Evolutionary conservation across 1,140 invertebrate species (phyloP).

Genomic region (Ceratina calcarata): DNA sequence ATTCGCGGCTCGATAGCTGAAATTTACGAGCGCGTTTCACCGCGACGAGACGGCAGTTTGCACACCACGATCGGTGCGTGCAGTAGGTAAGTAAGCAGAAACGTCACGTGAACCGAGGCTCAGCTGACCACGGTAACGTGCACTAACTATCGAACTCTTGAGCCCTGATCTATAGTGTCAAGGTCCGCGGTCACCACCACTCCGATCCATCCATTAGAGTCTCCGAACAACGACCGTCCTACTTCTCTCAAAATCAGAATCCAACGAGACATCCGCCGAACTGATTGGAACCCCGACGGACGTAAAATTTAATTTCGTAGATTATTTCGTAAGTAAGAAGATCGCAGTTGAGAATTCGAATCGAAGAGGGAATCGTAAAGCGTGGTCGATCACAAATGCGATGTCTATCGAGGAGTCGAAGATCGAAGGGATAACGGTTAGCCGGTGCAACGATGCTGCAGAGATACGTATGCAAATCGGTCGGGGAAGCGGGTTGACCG

Average conservation of each 20-base stretch:
- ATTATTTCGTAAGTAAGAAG: too few species aligned
- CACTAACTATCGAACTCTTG: conserved; percentile 33
- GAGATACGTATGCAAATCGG: conserved; percentile 13
- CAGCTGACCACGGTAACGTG: conserved; percentile 53
- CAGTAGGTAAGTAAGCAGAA: conserved; percentile 34
- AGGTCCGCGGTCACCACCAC: conserved; percentile 41
- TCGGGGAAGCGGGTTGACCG: neutral
- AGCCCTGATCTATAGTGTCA: conserved; percentile 57
- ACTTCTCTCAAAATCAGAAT: conserved; percentile 41
- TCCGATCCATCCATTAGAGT: conserved; percentile 58
- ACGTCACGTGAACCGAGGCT: conserved; percentile 57
- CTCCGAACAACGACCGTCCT: conserved; percentile 42
- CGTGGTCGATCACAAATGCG: too few species aligned
- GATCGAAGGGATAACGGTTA: neutral
- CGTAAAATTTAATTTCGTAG: too few species aligned
- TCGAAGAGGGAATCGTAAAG: too few species aligned
- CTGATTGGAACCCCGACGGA: too few species aligned
- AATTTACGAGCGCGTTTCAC: conserved; percentile 31
- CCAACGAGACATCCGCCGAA: too few species aligned
- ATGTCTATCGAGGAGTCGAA: too few species aligned
- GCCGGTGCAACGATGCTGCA: neutral
- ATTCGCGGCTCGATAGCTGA: conserved; percentile 17
- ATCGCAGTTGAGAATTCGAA: neutral
- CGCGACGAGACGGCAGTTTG: conserved; percentile 28
- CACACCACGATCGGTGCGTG: neutral